Evolutionary conservation across 2,888 invertebrate species (phyloP).

Genomic region (Andricus quercusramuli): DNA sequence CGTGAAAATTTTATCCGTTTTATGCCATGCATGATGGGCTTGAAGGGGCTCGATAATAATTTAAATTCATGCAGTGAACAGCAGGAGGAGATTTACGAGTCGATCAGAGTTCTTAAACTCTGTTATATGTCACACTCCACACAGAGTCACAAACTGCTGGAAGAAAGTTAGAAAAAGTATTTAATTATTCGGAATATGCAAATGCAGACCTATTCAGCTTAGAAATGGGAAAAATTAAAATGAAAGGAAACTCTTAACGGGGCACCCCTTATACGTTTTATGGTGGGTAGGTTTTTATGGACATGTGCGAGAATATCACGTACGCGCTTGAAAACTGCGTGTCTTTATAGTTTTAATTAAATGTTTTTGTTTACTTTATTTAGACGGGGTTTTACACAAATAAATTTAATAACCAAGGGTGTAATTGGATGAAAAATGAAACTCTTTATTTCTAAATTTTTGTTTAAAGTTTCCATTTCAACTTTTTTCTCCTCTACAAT

Average conservation of each 20-base stretch:
- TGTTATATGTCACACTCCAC: background rate
- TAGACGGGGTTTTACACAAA: background rate
- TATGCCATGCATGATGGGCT: slow-evolving; percentile 26
- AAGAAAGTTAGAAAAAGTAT: background rate
- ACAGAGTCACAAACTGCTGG: background rate
- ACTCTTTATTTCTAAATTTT: too few relatives aligned
- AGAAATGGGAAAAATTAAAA: background rate
- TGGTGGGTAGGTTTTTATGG: background rate
- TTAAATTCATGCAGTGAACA: slow-evolving; percentile 26
- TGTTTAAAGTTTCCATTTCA: too few relatives aligned
- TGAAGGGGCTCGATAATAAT: slow-evolving; percentile 9
- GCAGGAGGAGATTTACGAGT: slow-evolving; percentile 27
- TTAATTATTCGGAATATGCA: background rate
- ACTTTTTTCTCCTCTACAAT: too few relatives aligned
- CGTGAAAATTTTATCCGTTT: slow-evolving; percentile 25
- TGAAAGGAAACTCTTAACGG: background rate
- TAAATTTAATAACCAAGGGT: background rate
- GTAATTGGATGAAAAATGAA: too few relatives aligned
- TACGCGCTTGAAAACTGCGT: background rate
- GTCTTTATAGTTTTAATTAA: background rate
- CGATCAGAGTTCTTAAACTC: slow-evolving; percentile 25
- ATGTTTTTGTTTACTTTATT: background rate
- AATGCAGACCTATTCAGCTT: background rate
- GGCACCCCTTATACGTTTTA: background rate
- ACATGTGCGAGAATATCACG: background rate